Evolutionary conservation across 2,888 invertebrate genomes (phyloP).

Genomic region (Dinocampus coccinellae): DNA sequence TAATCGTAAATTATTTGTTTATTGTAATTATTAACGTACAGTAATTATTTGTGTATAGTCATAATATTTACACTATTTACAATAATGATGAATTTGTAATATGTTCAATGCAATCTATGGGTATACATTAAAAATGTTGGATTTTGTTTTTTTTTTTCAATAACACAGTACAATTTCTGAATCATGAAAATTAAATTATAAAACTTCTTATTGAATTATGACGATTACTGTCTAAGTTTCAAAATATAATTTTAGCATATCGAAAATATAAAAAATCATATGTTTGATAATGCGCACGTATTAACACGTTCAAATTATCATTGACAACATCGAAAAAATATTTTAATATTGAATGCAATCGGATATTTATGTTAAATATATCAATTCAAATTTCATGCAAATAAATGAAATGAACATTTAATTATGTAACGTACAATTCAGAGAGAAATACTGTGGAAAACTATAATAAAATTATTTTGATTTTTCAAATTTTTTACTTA

Average conservation of each 20-base stretch:
- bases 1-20: neutral
- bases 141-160: no score
- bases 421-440: neutral
- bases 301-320: no score
- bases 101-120: neutral
- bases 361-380: neutral
- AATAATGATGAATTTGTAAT: neutral
- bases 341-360: neutral
- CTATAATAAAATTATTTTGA: neutral
- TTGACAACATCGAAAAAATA: neutral
- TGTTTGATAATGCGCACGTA: neutral
- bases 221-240: neutral
- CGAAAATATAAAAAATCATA: neutral
- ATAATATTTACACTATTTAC: neutral
- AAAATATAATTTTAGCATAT: neutral
- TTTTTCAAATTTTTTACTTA: neutral
- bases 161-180: no score
- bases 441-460: neutral
- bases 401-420: neutral
- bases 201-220: neutral
- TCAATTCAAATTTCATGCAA: neutral
- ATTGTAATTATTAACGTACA: neutral
- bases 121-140: neutral
- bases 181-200: no score
- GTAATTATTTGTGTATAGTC: neutral